These are phyloP conservation scores for Euplexia lucipara DNA, from an alignment of 2,888 invertebrate genomes.

Conservation along the genomic window DNA sequence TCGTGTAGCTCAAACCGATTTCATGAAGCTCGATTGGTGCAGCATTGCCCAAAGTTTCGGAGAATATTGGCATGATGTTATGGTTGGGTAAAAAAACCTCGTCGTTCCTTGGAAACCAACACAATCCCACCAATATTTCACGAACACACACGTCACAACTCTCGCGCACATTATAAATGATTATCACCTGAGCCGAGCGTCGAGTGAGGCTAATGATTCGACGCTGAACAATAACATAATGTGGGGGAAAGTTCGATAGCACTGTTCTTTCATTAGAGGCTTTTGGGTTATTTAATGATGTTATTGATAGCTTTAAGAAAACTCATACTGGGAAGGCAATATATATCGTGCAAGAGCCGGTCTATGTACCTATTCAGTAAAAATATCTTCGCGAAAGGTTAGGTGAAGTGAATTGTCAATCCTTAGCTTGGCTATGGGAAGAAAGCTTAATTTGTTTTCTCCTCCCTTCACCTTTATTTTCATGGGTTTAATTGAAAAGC, in stretches of 20 bases:
- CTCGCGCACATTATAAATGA: conserved; percentile 80
- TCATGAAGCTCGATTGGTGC: too few species aligned
- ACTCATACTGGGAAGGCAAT: neutral
- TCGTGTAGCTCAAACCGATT: too few species aligned
- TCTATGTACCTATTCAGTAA: too few species aligned
- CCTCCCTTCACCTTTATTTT: too few species aligned
- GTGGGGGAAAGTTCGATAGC: conserved; percentile 59
- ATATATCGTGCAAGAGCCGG: neutral
- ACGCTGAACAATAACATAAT: conserved; percentile 73
- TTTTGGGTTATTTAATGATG: conserved; percentile 17
- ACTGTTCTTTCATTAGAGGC: conserved; percentile 38
- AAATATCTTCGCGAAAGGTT: too few species aligned
- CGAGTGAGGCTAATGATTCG: conserved; percentile 77
- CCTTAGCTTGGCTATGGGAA: too few species aligned
- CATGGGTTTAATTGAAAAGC: too few species aligned
- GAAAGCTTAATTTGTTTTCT: too few species aligned
- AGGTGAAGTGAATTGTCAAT: too few species aligned
- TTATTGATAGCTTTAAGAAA: conserved; percentile 2
- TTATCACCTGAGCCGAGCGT: conserved; percentile 68
- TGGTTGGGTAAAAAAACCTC: too few species aligned
- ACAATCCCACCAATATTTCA: conserved; percentile 70
- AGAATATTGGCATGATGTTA: too few species aligned
- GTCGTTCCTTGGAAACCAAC: conserved; percentile 45
- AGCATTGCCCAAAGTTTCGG: too few species aligned
- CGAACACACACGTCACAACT: conserved; percentile 55